Conservation (phyloP, 2,113 vertebrate genomes). For the Forbesichthys agassizii region DNA sequence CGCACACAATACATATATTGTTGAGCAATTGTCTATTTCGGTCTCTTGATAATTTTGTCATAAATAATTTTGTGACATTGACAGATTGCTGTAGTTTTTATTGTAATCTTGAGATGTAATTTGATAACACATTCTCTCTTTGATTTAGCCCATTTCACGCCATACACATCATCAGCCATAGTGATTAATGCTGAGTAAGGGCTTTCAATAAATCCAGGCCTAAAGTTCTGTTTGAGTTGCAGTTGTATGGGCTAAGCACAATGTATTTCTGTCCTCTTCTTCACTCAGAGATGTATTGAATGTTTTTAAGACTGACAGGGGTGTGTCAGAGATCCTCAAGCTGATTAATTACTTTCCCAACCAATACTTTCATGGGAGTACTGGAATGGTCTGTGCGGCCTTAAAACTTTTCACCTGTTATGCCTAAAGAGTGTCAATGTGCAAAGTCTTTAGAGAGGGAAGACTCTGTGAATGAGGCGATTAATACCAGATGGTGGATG, state of each 20-base stretch:
- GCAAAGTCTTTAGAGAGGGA: conserved; percentile 13
- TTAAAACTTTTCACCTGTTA: conserved; percentile 54
- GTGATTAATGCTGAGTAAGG: conserved; percentile 31
- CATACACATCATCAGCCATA: conserved; percentile 27
- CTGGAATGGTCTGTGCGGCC: conserved; percentile 47
- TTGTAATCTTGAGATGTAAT: conserved; percentile 54
- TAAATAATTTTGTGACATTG: conserved; percentile 60
- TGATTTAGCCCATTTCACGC: conserved; percentile 27
- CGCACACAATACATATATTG: conserved; percentile 23
- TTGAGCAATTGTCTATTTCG: conserved; percentile 24
- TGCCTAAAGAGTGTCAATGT: conserved; percentile 60
- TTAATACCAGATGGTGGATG: conserved; percentile 60
- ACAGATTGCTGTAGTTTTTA: conserved; percentile 52
- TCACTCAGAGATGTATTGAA: conserved; percentile 39
- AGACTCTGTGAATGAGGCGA: conserved; percentile 22
- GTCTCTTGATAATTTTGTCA: conserved; percentile 52
- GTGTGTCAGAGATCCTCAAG: conserved; percentile 40
- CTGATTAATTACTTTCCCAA: conserved; percentile 70
- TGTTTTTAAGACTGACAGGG: conserved; percentile 35
- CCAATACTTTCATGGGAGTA: conserved; percentile 40
- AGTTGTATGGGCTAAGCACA: conserved; percentile 15
- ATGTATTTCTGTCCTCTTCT: conserved; percentile 11
- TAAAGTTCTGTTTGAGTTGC: conserved; percentile 34
- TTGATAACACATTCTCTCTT: conserved; percentile 41
- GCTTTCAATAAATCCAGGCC: conserved; percentile 22